Base-by-base conservation (phyloP, 1,140 invertebrate genomes). In the Chionoecetes opilio region DNA sequence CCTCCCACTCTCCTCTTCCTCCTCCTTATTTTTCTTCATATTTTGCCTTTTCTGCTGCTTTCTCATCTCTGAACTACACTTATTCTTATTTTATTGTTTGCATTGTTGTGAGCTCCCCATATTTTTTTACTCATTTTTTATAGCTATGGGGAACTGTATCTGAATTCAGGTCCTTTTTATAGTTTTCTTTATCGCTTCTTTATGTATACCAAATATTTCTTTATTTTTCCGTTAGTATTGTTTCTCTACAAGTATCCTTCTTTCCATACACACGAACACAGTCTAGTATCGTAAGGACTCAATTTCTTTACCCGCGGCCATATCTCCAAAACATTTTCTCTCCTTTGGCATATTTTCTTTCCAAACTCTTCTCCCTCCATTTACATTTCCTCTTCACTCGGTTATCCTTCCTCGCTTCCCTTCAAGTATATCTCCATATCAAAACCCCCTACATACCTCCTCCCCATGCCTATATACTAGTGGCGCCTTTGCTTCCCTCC, bases 311-410 rank as follows among this genome's bases (percentile, higher is more conserved):
- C 63, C n/a, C 63, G 21, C 21, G 21, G 21, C 63, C 63, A 26
- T n/a, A 75, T 75, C 63, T 26, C 46, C 0, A 75, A 75, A 75
- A 75, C n/a, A 17, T 75, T 75, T 75, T 26, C 63, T 53, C 63
- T 75, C 63, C n/a, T 26, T 75, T 1, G 26, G n/a, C 26, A 75
- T 21, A n/a, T 75, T 75, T 75, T 46, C 14, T 46, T 75, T n/a
- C 63, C 63, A 8, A 75, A n/a, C 63, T 46, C 41, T 75, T n/a
- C 63, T n/a, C 63, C 21, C 63, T 21, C 21, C 63, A 75, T 75
- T 75, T 75, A 75, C 63, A 75, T 75, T n/a, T 26, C n/a, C 63
- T n/a, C 63, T 75, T 75, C 63, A 75, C 63, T 75, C 63, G 63
- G 21, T 75, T n/a, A 75, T 5, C 63, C 63, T n/a, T 21, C 63